A percentile compares a stretch with the other conserved stretches of the same genome.
Evolutionary conservation across 2,797 vertebrate species (phyloP).

Genomic region (Allobates femoralis): DNA sequence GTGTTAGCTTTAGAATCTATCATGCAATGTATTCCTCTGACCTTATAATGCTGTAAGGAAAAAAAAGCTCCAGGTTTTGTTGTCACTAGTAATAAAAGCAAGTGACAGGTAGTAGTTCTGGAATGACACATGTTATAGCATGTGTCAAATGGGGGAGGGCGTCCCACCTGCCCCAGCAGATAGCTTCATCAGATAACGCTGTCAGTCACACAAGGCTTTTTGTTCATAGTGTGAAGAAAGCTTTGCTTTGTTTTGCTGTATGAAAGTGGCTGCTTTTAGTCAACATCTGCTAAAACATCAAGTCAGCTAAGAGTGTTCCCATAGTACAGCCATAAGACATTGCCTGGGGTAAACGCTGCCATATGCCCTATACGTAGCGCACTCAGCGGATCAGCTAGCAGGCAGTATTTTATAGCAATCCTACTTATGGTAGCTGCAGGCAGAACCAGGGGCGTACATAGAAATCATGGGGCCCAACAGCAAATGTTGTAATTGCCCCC

Average conservation of each 20-base stretch:
- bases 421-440: too few species aligned
- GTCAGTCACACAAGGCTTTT: conserved; percentile 44
- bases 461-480: too few species aligned
- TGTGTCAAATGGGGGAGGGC: conserved; percentile 31
- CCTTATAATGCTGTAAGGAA: background rate
- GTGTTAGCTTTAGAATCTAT: background rate
- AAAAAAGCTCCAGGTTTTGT: background rate
- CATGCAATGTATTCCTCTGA: background rate
- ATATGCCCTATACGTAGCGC: too few species aligned
- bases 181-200: conserved; percentile 40
- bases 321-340: background rate
- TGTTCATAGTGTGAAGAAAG: background rate
- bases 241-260: conserved; percentile 31
- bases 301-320: background rate
- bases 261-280: conserved; percentile 12
- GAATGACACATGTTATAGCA: conserved; percentile 51
- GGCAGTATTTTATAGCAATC: too few species aligned
- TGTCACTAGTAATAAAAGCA: conserved; percentile 16
- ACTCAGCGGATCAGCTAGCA: too few species aligned
- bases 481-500: too few species aligned
- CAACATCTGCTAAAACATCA: background rate
- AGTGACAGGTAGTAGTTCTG: conserved; percentile 58
- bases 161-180: conserved; percentile 49
- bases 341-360: background rate
- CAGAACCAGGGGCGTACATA: too few species aligned